phyloP scores from a whole-genome alignment of 1,140 invertebrate genomes.

The Tetranychus urticae region DNA sequence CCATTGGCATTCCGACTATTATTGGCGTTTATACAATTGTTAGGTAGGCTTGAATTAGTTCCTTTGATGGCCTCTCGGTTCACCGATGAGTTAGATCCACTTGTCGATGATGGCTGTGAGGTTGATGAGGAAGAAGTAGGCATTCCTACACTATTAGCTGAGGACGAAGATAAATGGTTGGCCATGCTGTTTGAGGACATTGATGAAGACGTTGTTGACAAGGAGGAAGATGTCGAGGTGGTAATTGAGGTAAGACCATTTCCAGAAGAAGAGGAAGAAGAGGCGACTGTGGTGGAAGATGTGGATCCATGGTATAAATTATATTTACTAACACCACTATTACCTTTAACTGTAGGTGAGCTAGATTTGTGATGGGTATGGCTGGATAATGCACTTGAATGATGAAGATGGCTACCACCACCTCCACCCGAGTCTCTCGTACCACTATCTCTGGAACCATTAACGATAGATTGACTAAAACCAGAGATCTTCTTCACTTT shows the following conservation, averaged over 20 bases:
- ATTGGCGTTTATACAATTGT: no score
- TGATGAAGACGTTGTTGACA: neutral
- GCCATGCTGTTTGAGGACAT: neutral
- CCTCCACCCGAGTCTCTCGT: no score
- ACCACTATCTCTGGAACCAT: no score
- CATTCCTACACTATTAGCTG: neutral
- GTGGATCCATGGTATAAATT: neutral
- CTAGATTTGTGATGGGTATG: no score
- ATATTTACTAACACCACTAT: no score
- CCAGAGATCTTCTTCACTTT: conserved; percentile 10
- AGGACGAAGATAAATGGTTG: neutral
- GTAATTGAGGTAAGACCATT: neutral
- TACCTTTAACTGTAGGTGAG: no score
- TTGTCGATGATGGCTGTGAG: neutral
- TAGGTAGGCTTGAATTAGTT: no score
- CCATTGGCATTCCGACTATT: neutral
- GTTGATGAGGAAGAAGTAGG: neutral
- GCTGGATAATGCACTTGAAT: no score
- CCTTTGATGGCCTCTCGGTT: no score
- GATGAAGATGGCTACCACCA: no score
- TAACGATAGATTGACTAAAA: no score
- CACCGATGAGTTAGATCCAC: no score
- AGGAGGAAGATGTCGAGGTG: neutral
- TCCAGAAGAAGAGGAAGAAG: conserved; percentile 87
- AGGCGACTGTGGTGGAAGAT: conserved; percentile 42